These are phyloP conservation scores for Lutjanus campechanus DNA, from an alignment of 2,797 vertebrate species.

Conservation along the genomic window DNA sequence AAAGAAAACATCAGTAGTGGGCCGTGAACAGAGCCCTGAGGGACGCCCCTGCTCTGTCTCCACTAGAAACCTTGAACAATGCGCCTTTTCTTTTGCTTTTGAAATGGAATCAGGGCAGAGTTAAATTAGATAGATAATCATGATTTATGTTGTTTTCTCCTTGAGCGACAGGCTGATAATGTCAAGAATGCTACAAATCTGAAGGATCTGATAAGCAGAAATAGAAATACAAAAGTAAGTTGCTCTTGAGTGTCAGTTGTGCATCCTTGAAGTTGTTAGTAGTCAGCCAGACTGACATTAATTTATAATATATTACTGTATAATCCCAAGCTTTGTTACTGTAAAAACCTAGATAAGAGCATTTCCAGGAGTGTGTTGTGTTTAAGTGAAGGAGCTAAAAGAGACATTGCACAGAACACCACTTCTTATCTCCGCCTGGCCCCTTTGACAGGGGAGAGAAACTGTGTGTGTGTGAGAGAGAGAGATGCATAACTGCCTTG, in stretches of 20 bases:
- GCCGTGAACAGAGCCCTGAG: slow-evolving; percentile 18
- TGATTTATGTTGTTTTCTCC: background rate
- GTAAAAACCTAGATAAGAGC: background rate
- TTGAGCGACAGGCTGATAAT: background rate
- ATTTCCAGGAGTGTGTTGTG: slow-evolving; percentile 26
- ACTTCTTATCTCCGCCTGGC: slow-evolving; percentile 74
- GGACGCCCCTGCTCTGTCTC: slow-evolving; percentile 12
- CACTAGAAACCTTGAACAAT: slow-evolving; percentile 10
- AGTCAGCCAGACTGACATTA: background rate
- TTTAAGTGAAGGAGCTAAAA: slow-evolving; percentile 34
- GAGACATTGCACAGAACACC: slow-evolving; percentile 57
- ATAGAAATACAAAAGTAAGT: background rate
- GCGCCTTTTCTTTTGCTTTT: slow-evolving; percentile 11
- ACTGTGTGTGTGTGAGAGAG: slow-evolving; percentile 56
- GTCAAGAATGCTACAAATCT: slow-evolving; percentile 10
- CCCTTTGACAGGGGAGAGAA: slow-evolving; percentile 56
- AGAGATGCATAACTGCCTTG: slow-evolving; percentile 73
- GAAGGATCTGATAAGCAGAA: background rate
- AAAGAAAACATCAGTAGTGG: slow-evolving; percentile 4
- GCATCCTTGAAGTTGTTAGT: background rate
- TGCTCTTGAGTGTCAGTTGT: background rate
- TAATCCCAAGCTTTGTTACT: background rate
- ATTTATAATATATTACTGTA: background rate
- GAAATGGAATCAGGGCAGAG: background rate
- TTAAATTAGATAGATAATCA: background rate